Base-by-base conservation (phyloP, 2,888 invertebrate species). In the Drosophila neoperkinsi region DNA sequence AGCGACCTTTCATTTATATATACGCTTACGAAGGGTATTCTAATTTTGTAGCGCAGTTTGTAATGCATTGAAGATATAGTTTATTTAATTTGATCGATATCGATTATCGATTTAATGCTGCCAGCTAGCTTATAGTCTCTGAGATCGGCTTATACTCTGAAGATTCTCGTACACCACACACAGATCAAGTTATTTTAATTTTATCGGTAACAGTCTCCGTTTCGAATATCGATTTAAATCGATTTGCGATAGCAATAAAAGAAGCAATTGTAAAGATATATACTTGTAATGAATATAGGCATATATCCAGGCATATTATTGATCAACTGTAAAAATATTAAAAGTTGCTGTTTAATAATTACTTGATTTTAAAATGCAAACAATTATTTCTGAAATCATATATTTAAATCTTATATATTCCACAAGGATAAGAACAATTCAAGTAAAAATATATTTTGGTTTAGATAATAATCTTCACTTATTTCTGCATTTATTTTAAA, bases 251-350 rank as follows among this genome's bases (percentile, higher is more conserved):
- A 9, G 1, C 16, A 25, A 25, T 25, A 4, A 1, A 25, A 16
- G 0, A 4, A 2, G 2, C 2, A 16, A 1, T 46, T 4, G 4
- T 16, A 25, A 25, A 9, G 0, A 1, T 9, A 46, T 4, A 28
- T 46, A 46, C 7, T 25, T 46, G 13, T 7, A 13, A 16, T 7
- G 1, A 7, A 13, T 16, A 38, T 38, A 30, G 30, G 7, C 9
- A 9, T n/a, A 41, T n/a, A n/a, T n/a, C 10, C n/a, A n/a, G 4
- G 10, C n/a, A 41, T 41, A 4, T 46, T 21, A 25, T 25, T 9
- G 9, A 25, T 46, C 9, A 46, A 25, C 4, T 16, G 4, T 7
- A 4, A 4, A 16, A 9, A 46, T 46, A 46, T 46, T 4, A 16
- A 16, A 9, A 9, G 4, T 25, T 4, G 25, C 43, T 43, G 43